Evolutionary conservation across 2,113 vertebrate species (phyloP).

Genomic region (Chaetops frenatus): DNA sequence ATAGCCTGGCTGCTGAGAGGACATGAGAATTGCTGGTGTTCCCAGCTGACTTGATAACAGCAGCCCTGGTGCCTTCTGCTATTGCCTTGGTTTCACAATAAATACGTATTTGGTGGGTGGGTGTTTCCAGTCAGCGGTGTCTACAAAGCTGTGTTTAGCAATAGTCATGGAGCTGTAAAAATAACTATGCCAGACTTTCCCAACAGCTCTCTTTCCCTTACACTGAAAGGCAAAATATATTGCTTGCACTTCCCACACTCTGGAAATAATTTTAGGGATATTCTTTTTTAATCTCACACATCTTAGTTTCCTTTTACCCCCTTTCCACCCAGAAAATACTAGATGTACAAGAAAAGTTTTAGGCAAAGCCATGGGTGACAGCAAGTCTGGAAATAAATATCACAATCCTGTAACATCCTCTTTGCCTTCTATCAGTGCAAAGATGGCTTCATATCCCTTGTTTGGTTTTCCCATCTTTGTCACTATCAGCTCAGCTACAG

Average conservation of each 20-base stretch:
- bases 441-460: neutral
- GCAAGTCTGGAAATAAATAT: neutral
- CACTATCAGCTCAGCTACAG: neutral
- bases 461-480: neutral
- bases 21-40: neutral
- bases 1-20: neutral
- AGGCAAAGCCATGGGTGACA: neutral
- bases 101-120: neutral
- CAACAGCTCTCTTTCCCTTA: neutral
- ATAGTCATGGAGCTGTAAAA: neutral
- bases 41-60: neutral
- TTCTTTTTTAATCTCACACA: neutral
- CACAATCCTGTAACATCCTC: neutral
- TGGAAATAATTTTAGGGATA: neutral
- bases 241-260: neutral
- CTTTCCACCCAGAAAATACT: neutral
- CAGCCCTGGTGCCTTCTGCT: neutral
- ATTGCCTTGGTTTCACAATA: constrained; percentile 54
- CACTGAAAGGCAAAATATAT: neutral
- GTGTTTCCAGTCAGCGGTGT: neutral
- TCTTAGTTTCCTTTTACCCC: neutral
- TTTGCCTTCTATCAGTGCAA: neutral
- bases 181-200: neutral
- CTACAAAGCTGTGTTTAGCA: neutral
- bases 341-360: neutral